Conservation (phyloP, 2,113 vertebrate species). For the Martes martes region DNA sequence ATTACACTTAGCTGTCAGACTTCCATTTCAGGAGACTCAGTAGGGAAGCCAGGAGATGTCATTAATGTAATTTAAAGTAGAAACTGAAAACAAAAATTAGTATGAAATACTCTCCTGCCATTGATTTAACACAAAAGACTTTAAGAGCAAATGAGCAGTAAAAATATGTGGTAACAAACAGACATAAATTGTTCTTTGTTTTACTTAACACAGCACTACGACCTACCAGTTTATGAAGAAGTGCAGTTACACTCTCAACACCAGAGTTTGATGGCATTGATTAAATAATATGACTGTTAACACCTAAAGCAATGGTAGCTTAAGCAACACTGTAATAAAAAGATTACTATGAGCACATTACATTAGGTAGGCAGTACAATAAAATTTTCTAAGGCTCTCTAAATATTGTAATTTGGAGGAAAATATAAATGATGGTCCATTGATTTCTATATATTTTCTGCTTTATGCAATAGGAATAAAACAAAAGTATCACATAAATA, state of each 20-base stretch:
- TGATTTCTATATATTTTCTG: slow-evolving; percentile 19
- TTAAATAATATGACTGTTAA: slow-evolving; percentile 70
- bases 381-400: slow-evolving; percentile 28
- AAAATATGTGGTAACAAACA: slow-evolving; percentile 29
- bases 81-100: neutral
- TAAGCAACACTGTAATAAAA: slow-evolving; percentile 66
- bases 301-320: slow-evolving; percentile 40
- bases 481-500: neutral
- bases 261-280: slow-evolving; percentile 60
- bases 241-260: slow-evolving; percentile 52
- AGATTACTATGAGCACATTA: neutral
- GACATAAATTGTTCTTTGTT: slow-evolving; percentile 30
- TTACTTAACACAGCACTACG: slow-evolving; percentile 51
- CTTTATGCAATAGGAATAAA: slow-evolving; percentile 3
- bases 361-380: slow-evolving; percentile 7
- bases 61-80: neutral
- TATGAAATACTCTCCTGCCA: slow-evolving; percentile 27
- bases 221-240: slow-evolving; percentile 52
- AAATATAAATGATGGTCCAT: slow-evolving; percentile 34
- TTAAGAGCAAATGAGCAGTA: slow-evolving; percentile 35
- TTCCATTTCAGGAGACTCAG: slow-evolving; percentile 3
- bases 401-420: slow-evolving; percentile 50
- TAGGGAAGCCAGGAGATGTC: neutral
- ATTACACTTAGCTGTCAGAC: slow-evolving; percentile 2
- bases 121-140: slow-evolving; percentile 41